These are phyloP conservation scores for Galago senegalensis DNA, from an alignment of 2,797 vertebrate genomes.

Conservation along the genomic window DNA sequence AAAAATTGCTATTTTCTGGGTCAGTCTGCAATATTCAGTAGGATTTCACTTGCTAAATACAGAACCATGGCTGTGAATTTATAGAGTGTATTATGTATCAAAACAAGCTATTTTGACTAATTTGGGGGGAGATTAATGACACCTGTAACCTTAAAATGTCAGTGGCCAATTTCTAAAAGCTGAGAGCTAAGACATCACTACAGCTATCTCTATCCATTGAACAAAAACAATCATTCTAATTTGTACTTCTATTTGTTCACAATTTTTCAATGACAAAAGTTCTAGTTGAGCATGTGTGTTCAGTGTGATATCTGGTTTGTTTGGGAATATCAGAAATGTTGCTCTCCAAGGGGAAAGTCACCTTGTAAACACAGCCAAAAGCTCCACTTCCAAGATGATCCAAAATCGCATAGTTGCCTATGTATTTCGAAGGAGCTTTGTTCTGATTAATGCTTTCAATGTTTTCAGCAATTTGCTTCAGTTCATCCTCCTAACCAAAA, in stretches of 20 bases:
- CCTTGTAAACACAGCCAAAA: conserved; percentile 96
- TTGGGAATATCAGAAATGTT: background rate
- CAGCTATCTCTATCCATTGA: background rate
- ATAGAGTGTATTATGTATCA: background rate
- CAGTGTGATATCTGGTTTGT: background rate
- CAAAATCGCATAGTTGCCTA: conserved; percentile 93
- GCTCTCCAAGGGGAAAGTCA: conserved; percentile 79
- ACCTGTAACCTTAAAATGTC: background rate
- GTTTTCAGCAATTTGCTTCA: conserved; percentile 92
- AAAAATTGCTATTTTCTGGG: background rate
- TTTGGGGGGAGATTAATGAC: conserved; percentile 15
- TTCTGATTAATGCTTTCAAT: conserved; percentile 94
- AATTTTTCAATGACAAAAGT: background rate
- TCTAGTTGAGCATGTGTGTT: background rate
- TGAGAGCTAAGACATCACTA: background rate
- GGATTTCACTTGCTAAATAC: background rate
- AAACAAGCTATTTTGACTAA: background rate
- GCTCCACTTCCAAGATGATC: conserved; percentile 95
- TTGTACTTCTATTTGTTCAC: background rate
- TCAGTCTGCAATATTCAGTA: background rate
- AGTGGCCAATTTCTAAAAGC: background rate
- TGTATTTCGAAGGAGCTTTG: conserved; percentile 92
- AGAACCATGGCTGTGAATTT: conserved; percentile 16
- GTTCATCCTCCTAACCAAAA: conserved; percentile 91
- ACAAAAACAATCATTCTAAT: background rate